These are phyloP conservation scores for Hydrotaea cyrtoneurina DNA, from an alignment of 2,888 invertebrate genomes.

Conservation along the genomic window DNA sequence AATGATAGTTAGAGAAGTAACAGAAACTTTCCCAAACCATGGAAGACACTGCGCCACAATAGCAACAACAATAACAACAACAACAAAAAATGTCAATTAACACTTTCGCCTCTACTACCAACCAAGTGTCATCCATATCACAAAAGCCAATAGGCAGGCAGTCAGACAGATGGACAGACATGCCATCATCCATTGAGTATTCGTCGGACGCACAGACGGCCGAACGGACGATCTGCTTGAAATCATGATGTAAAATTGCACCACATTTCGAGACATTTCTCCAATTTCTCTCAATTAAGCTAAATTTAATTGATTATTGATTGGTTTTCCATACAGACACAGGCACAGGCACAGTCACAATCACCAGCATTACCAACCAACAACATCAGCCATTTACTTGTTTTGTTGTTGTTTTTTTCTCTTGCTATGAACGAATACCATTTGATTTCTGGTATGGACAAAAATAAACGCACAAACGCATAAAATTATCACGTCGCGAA, in stretches of 20 bases:
- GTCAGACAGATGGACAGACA: not conserved
- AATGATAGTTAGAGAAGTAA: constrained; percentile 22
- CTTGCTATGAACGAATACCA: constrained; percentile 17
- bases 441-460: constrained; percentile 63
- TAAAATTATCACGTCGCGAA: constrained; percentile 42
- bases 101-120: constrained; percentile 66
- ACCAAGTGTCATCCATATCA: constrained; percentile 59
- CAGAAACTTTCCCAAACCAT: constrained; percentile 59
- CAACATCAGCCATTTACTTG: constrained; percentile 32
- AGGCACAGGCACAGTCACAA: constrained; percentile 9
- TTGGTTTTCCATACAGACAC: constrained; percentile 54
- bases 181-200: not conserved
- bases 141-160: constrained; percentile 40
- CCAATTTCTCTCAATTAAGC: constrained; percentile 68
- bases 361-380: constrained; percentile 28
- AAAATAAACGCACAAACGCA: constrained; percentile 40
- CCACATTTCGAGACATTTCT: constrained; percentile 65
- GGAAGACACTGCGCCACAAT: not conserved
- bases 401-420: not conserved
- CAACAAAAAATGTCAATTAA: constrained; percentile 67
- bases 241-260: constrained; percentile 63
- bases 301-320: constrained; percentile 68
- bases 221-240: constrained; percentile 11
- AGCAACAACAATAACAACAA: constrained; percentile 24
- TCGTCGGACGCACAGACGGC: not conserved